Percentiles rank a stretch among this genome's conserved stretches.
Conservation (phyloP, 1,140 invertebrate genomes). For the Calliphora vicina region DNA sequence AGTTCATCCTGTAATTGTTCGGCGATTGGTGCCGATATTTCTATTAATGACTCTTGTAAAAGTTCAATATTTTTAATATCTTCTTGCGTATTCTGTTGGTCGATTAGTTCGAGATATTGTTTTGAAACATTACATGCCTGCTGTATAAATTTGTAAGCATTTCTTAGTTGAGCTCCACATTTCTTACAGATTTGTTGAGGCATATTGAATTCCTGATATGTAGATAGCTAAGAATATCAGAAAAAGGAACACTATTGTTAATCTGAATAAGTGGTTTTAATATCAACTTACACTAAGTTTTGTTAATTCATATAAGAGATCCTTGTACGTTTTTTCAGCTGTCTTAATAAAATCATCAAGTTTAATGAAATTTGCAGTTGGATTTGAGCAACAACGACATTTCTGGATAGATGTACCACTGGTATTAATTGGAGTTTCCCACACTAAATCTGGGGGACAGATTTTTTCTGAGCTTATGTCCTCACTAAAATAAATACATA, state of each 20-base stretch:
- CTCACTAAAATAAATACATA: too few relatives aligned
- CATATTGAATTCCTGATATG: neutral
- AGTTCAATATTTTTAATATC: neutral
- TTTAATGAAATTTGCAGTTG: neutral
- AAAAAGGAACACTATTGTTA: neutral
- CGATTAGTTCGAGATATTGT: neutral
- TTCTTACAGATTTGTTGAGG: neutral
- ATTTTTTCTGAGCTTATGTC: too few relatives aligned
- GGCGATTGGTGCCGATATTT: neutral
- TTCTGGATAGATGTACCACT: neutral
- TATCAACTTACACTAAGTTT: neutral
- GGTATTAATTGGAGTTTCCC: too few relatives aligned
- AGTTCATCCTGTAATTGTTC: neutral
- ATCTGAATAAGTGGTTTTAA: neutral
- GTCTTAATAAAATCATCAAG: neutral
- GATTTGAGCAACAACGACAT: constrained; percentile 8
- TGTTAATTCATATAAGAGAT: neutral
- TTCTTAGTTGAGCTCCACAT: neutral
- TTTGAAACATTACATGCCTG: neutral
- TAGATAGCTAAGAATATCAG: neutral
- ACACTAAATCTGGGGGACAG: too few relatives aligned
- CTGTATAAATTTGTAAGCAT: neutral
- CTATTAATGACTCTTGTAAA: neutral
- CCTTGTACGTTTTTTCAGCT: neutral
- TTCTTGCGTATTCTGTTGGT: neutral